phyloP scores from a whole-genome alignment of 2,888 invertebrate genomes.

The Protophormia terraenovae region DNA sequence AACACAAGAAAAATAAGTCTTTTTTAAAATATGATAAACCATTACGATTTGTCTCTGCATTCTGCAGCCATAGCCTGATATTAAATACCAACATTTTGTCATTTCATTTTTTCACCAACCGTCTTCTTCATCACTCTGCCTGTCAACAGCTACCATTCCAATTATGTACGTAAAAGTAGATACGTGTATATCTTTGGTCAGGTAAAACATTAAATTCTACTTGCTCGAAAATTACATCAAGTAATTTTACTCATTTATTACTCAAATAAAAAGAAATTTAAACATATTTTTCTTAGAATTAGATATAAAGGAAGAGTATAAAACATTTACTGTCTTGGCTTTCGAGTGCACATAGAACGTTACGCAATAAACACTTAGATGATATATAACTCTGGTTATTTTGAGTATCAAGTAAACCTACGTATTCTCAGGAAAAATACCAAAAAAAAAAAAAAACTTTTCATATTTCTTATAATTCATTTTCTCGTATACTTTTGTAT shows the following conservation, averaged over 20 bases:
- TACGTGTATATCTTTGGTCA: slow-evolving; percentile 26
- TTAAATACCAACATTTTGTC: slow-evolving; percentile 33
- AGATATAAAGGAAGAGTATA: not conserved
- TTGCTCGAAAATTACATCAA: slow-evolving; percentile 36
- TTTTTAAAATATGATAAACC: not conserved
- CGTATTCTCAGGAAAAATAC: not conserved
- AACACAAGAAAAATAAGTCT: not conserved
- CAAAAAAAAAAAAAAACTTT: not conserved
- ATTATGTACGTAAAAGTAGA: not conserved
- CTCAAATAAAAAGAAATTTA: slow-evolving; percentile 1
- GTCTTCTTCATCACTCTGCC: not conserved
- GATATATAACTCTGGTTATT: slow-evolving; percentile 21
- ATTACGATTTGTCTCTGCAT: not conserved
- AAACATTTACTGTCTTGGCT: slow-evolving; percentile 22
- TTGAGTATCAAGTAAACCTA: not conserved
- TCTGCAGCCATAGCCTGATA: not conserved
- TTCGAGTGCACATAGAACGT: slow-evolving; percentile 1
- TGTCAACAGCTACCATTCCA: slow-evolving; percentile 16
- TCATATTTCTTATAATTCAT: not conserved
- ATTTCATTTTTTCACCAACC: not conserved
- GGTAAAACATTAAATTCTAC: slow-evolving; percentile 44
- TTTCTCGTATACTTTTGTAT: not conserved
- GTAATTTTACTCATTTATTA: slow-evolving; percentile 44
- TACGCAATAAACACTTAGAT: slow-evolving; percentile 35
- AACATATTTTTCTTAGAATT: slow-evolving; percentile 5